Conservation (phyloP, 2,888 invertebrate genomes). For the Yponomeuta plumbellus region DNA sequence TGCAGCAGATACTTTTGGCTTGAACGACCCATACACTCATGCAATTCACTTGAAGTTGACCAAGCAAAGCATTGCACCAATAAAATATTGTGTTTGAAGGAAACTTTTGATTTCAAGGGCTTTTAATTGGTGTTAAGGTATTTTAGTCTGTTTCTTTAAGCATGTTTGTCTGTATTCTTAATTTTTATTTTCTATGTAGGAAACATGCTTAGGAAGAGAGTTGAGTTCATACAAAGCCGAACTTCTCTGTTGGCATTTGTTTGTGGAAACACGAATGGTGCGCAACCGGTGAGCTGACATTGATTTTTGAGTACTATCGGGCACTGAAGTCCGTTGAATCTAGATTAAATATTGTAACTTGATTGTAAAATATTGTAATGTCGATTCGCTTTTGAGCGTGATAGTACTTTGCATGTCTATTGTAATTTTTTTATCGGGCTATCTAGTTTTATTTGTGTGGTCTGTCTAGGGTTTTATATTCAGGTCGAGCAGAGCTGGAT, state of each 20-base stretch:
- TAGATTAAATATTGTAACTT: neutral
- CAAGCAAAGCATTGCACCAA: too few relatives aligned
- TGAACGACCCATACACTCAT: neutral
- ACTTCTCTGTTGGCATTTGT: neutral
- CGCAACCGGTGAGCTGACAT: conserved; percentile 7
- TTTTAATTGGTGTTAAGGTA: too few relatives aligned
- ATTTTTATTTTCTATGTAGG: neutral
- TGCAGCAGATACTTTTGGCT: neutral
- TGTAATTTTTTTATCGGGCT: neutral
- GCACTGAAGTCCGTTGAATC: neutral
- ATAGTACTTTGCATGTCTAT: too few relatives aligned
- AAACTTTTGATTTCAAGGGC: too few relatives aligned
- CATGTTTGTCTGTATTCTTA: too few relatives aligned
- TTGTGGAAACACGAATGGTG: neutral
- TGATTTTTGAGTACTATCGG: conserved; percentile 6
- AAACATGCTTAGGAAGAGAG: neutral
- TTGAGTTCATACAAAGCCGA: neutral
- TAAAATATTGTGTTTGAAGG: too few relatives aligned
- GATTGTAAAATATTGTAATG: too few relatives aligned
- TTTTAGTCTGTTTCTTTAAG: too few relatives aligned
- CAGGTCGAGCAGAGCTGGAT: neutral
- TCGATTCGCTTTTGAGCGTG: too few relatives aligned
- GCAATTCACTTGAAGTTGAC: too few relatives aligned
- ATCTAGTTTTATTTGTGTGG: neutral
- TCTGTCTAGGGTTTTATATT: neutral